Evolutionary conservation across 2,797 vertebrate species (phyloP).

Genomic region (Pelochelys cantorii): DNA sequence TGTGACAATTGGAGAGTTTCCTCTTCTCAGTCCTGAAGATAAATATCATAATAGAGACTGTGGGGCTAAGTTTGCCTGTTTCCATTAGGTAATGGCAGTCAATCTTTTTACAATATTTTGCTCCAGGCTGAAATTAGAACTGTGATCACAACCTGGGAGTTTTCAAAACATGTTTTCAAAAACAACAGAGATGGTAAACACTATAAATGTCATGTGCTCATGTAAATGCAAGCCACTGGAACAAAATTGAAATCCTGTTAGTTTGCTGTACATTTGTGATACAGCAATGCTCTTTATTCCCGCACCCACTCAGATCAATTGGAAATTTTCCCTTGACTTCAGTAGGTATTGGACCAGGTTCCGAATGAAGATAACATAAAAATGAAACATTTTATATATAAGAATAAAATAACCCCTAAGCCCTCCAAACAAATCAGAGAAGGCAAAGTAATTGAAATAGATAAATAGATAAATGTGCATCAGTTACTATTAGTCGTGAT

Average conservation of each 20-base stretch:
- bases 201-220: not conserved
- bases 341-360: not conserved
- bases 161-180: not conserved
- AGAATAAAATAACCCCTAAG: not conserved
- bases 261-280: not conserved
- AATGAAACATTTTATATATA: not conserved
- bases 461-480: not conserved
- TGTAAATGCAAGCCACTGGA: not conserved
- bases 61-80: not conserved
- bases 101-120: conserved; percentile 2
- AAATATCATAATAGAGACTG: not conserved
- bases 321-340: not conserved
- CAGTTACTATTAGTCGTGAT: not conserved
- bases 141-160: not conserved
- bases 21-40: not conserved
- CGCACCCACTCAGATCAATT: not conserved
- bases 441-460: conserved; percentile 1
- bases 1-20: not conserved
- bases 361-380: conserved; percentile 1
- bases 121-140: not conserved
- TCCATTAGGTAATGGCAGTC: not conserved
- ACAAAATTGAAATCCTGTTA: not conserved
- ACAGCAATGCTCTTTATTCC: not conserved
- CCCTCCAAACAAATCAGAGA: not conserved
- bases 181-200: rapidly evolving